These are phyloP conservation scores for Spinus pinus DNA, from an alignment of 2,797 vertebrate species.

Conservation along the genomic window DNA sequence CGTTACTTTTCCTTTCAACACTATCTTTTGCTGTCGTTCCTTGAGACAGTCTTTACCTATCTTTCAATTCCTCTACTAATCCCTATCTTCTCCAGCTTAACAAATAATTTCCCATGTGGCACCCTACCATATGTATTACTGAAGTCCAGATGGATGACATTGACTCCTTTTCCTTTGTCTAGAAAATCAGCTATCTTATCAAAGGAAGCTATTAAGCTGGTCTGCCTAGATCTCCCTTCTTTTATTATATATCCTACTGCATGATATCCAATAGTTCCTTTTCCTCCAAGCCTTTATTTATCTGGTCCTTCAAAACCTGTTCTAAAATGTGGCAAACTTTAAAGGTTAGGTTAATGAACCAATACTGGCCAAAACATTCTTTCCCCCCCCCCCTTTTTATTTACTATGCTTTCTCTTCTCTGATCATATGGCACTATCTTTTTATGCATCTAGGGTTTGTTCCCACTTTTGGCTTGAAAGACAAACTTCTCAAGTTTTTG, in stretches of 20 bases:
- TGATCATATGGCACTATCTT: neutral
- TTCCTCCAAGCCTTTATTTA: neutral
- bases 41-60: conserved; percentile 38
- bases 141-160: conserved; percentile 28
- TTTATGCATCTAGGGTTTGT: neutral
- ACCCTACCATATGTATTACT: neutral
- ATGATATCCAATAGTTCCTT: neutral
- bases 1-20: neutral
- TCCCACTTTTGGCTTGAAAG: neutral
- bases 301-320: neutral
- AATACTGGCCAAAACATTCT: neutral
- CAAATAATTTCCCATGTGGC: conserved; percentile 59
- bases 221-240: neutral
- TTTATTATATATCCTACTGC: neutral
- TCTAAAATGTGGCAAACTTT: neutral
- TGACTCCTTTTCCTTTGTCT: conserved; percentile 53
- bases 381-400: neutral
- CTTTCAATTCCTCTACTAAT: conserved; percentile 58
- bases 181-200: conserved; percentile 58
- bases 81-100: conserved; percentile 58
- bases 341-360: neutral
- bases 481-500: neutral
- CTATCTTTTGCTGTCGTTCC: conserved; percentile 29
- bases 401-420: neutral
- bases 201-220: conserved; percentile 38